Evolutionary conservation across 2,113 vertebrate genomes (phyloP), one percentile per base, ranked within the genome.

Genomic region (Pollimyrus isidori): DNA sequence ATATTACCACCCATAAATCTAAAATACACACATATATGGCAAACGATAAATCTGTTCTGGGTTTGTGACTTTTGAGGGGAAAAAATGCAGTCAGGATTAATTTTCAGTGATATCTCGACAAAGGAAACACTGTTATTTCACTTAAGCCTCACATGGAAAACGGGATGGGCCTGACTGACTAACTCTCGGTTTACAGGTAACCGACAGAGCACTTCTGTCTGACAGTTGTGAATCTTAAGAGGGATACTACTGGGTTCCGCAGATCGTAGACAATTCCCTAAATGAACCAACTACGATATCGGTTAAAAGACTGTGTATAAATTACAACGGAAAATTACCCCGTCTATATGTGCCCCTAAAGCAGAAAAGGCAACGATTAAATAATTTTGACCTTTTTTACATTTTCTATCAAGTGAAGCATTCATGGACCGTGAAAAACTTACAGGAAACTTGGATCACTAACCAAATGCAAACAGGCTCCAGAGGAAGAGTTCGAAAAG

Each of bases 401-500:
- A 35, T 87, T 87, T 87, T 21, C 26, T 53, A 53, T 53, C 30
- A 53, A 87, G 50, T 35, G 50, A 56, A 87, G 26, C 26, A 87
- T 23, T 39, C 30, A 35, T n/a, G 23, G 49, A n/a, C 50, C 48
- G 0, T 39, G n/a, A 30, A 50, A 30, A 23, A 87, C 23, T 87
- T 17, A 53, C 50, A 53, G 48, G 50, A 87, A 87, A 53, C 48
- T 87, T 52, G 26, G 85, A 53, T 30, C 49, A 35, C 86, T 87
- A 87, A 87, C 35, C 53, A 45, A 65, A 65, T n/a, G 11, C 53
- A 45, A 13, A 42, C 15, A 45, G 39, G 7, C 82, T 58, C 15
- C 35, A 99, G 93, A 98, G 99, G 95, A 99, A 99, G 91, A 98
- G 98, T 99, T 91, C 98, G 97, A 17, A 99, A 99, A 94, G 98